Evolutionary conservation across 2,888 invertebrate species (phyloP).

Genomic region (Troides aeacus): DNA sequence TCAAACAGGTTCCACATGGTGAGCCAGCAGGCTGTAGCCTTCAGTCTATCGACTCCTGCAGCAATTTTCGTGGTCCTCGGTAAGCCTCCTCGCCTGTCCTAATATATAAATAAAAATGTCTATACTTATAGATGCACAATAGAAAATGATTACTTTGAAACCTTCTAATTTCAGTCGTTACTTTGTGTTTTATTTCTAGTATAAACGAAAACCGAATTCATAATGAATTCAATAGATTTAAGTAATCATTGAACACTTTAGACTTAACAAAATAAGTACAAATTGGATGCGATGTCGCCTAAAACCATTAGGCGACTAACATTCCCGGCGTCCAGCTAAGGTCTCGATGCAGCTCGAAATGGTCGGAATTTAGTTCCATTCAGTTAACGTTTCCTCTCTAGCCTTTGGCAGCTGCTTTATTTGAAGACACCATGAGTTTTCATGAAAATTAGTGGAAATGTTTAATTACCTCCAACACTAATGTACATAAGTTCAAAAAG

Average conservation of each 20-base stretch:
- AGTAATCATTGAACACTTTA: background rate
- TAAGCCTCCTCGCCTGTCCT: no score
- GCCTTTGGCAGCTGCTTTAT: slow-evolving; percentile 72
- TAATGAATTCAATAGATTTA: background rate
- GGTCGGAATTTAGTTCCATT: slow-evolving; percentile 77
- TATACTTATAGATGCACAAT: background rate
- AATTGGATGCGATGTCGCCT: slow-evolving; percentile 25
- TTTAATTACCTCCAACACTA: background rate
- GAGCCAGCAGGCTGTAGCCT: no score
- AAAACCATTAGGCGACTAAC: slow-evolving; percentile 41
- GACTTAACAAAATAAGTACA: slow-evolving; percentile 17
- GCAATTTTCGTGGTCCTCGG: no score
- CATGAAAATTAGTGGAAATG: background rate
- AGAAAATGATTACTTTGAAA: background rate
- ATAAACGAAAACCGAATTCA: background rate
- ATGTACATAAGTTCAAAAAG: no score
- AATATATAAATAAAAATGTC: no score
- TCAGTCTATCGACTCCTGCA: no score
- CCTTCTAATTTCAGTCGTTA: background rate
- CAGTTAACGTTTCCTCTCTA: slow-evolving; percentile 74
- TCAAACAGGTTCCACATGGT: no score
- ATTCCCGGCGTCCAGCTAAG: slow-evolving; percentile 59
- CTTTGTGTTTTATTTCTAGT: background rate
- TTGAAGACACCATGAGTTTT: slow-evolving; percentile 42
- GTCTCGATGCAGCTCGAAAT: slow-evolving; percentile 47